Base-by-base conservation (phyloP, 2,797 vertebrate genomes). In the Sebastes itinus region DNA sequence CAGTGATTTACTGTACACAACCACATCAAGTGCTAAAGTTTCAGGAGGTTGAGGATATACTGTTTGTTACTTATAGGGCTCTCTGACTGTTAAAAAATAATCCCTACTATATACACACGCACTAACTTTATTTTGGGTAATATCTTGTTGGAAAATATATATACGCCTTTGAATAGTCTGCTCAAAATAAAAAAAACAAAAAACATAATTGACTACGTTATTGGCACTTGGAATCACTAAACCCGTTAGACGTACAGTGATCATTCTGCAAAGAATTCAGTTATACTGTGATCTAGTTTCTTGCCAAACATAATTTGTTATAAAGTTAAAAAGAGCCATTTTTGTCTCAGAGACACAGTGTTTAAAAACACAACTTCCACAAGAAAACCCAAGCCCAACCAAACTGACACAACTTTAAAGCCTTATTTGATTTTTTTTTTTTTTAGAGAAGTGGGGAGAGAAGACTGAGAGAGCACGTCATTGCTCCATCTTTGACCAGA, bases 1-100 rank as follows among this genome's bases (percentile, higher is more conserved):
- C 91, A 94, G 92, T 95, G 92, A 94, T 92, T 94, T 94, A 94
- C 91, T 93, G 93, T 92, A 93, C 94, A 94, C 92, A 92, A 95
- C 93, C 93, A 95, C 92, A 93, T 93, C 88, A 94, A 95, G 94
- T 95, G 92, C 93, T 95, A 89, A 91, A 87, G 90, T 94, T 92
- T 90, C 78, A 86, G 88, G 87, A 89, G 90, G 74, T 91, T 92
- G 91, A 93, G 92, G 91, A 94, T 93, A 94, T 92, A 94, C 83
- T 83, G 89, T 94, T 92, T 91, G 82, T 93, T 89, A 93, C 79
- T 77, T 93, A 94, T 95, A 95, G 91, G 92, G 90, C 87, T 94
- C 91, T 95, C 85, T 91, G 77, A 90, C 84, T 92, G 90, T 91
- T 89, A 85, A 93, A 94, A 95, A 95, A 95, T 94, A 95, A 94